phyloP scores from a whole-genome alignment of 2,888 invertebrate species.

The Mesochorus sp. region DNA sequence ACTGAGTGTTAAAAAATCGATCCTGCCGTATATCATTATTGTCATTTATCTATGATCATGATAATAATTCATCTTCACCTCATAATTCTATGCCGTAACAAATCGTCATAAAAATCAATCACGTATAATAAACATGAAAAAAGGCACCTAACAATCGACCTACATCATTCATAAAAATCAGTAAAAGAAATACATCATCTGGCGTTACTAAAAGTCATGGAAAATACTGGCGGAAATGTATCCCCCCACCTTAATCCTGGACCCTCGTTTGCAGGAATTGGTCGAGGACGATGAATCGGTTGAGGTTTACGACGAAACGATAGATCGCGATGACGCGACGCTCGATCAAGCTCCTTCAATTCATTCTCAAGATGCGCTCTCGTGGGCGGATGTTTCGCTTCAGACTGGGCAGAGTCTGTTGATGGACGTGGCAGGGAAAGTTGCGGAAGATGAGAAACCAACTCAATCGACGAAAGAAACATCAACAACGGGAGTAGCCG shows the following conservation, averaged over 20 bases:
- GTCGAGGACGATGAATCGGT: conserved; percentile 65
- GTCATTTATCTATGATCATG: conserved; percentile 13
- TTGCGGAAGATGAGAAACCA: conserved; percentile 70
- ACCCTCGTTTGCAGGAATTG: conserved; percentile 67
- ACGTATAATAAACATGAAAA: not conserved
- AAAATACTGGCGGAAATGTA: no score
- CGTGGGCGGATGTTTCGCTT: conserved; percentile 78
- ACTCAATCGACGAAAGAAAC: conserved; percentile 75
- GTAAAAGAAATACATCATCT: conserved; percentile 28
- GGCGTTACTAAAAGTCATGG: conserved; percentile 8
- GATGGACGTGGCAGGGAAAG: conserved; percentile 67
- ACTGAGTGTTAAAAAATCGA: no score
- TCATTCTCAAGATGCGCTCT: conserved; percentile 72
- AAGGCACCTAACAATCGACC: conserved; percentile 16
- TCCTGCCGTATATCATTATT: conserved; percentile 12
- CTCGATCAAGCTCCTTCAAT: conserved; percentile 78
- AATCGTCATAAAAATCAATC: not conserved
- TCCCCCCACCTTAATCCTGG: conserved; percentile 58
- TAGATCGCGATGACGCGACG: conserved; percentile 74
- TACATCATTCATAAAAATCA: conserved; percentile 1
- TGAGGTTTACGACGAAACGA: conserved; percentile 64
- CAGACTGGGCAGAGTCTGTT: conserved; percentile 79
- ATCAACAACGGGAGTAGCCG: conserved; percentile 72
- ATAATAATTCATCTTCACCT: conserved; percentile 25
- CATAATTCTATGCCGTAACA: conserved; percentile 19